These are phyloP conservation scores for Nothobranchius kuhntae DNA, from an alignment of 2,113 vertebrate genomes.

Conservation along the genomic window DNA sequence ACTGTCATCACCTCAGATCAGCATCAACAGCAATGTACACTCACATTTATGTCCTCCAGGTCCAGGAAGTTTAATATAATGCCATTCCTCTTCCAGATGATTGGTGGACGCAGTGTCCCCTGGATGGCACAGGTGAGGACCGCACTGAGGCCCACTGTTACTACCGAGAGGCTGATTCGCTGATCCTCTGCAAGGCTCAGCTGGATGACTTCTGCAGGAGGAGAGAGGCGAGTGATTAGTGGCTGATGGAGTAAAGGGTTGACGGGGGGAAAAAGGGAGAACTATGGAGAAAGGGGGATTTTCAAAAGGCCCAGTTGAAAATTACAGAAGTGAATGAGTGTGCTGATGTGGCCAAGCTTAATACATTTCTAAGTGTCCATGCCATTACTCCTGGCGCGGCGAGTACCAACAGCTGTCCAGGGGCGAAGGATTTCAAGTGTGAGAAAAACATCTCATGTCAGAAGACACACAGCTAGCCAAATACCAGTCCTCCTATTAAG, in stretches of 20 bases:
- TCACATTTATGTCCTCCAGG: conserved; percentile 94
- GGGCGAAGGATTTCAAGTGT: conserved; percentile 37
- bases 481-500: conserved; percentile 65
- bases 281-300: not conserved
- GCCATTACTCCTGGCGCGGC: conserved; percentile 28
- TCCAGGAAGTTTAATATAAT: conserved; percentile 90
- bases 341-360: conserved; percentile 45
- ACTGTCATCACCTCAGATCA: not conserved
- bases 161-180: conserved; percentile 82
- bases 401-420: conserved; percentile 55
- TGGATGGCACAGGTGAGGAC: conserved; percentile 88
- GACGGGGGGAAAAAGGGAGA: conserved; percentile 2
- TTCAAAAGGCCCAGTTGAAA: conserved; percentile 1
- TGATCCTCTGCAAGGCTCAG: conserved; percentile 87
- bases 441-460: conserved; percentile 32
- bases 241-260: not conserved
- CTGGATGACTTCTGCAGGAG: conserved; percentile 86
- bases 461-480: conserved; percentile 58
- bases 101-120: conserved; percentile 87
- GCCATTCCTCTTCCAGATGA: conserved; percentile 94
- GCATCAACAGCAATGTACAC: conserved; percentile 4
- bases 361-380: conserved; percentile 47
- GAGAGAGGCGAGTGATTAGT: not conserved
- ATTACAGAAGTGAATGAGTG: conserved; percentile 32
- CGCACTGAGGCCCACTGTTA: conserved; percentile 90